Evolutionary conservation across 2,888 invertebrate species (phyloP).

Genomic region (Caradrina kadenii): DNA sequence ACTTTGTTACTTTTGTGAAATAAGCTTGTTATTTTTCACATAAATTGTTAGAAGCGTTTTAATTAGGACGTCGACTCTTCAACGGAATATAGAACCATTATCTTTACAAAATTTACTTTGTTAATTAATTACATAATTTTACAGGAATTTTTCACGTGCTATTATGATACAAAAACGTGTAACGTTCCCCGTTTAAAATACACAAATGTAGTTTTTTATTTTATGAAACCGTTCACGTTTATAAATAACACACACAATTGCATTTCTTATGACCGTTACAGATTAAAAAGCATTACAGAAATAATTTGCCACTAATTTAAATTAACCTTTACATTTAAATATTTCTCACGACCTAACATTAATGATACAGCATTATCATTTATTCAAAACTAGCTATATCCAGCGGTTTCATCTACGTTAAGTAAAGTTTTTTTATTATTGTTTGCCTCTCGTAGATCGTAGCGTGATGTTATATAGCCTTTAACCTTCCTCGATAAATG

Average conservation of each 20-base stretch:
- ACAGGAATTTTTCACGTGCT: constrained; percentile 22
- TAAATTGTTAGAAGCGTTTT: constrained; percentile 73
- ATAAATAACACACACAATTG: constrained; percentile 5
- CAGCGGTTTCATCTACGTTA: too few species aligned
- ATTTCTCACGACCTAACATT: constrained; percentile 52
- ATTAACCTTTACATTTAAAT: constrained; percentile 32
- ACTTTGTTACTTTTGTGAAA: constrained; percentile 80
- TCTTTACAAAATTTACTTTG: constrained; percentile 37
- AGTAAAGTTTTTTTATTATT: too few species aligned
- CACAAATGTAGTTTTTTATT: not conserved
- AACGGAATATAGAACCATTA: constrained; percentile 39
- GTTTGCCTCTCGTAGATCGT: too few species aligned
- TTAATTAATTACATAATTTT: constrained; percentile 39
- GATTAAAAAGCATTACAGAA: constrained; percentile 13
- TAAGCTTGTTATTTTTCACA: constrained; percentile 78
- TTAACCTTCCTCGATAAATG: too few species aligned
- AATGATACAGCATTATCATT: constrained; percentile 29
- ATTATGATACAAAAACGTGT: constrained; percentile 6
- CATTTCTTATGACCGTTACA: constrained; percentile 12
- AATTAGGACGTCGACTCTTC: constrained; percentile 70
- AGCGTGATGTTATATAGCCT: too few species aligned
- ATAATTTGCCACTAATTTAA: constrained; percentile 30
- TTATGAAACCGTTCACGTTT: not conserved
- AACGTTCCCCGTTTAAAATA: not conserved
- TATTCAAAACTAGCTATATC: constrained; percentile 42